Base-by-base conservation (phyloP, 2,113 vertebrate species). In the Helogale parvula region DNA sequence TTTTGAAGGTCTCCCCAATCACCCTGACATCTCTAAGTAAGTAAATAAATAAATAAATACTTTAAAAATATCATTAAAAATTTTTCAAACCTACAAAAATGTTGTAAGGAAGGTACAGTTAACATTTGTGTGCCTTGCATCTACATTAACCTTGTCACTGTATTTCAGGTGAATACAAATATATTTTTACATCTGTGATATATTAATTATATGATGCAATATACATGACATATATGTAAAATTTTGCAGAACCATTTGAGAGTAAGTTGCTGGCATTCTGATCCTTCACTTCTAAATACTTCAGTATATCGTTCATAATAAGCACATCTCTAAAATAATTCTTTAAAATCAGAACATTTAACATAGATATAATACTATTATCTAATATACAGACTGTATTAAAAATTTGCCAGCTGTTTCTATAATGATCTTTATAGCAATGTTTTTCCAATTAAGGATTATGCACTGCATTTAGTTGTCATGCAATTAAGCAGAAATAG, bases 321-420 rank as follows among this genome's bases (percentile, higher is more conserved):
- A 87, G 33, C 10, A 65, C 6, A 71, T 69, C 21, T 77, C 35
- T 60, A 54, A 60, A 0, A 86, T 52, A 69, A 96, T 90, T 88
- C 12, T 88, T 88, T 81, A 90, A 52, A 83, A 52, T 88, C 29
- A 91, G 54, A 14, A 41, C 63, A 84, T 85, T 90, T 88, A 84
- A 94, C 31, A 68, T 13, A 63, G 52, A 65, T 33, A 33, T 29
- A 72, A 66, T 60, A 19, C 31, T 77, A 33, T 52, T 85, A 41
- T 33, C 16, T 77, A 84, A 90, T n/a, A 65, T 47, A 66, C 13
- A 94, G 82, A 82, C 0, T 11, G 90, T 60, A 65, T n/a, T n/a
- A 17, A 65, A 89, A 93, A 89, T 23, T 54, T 82, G 15, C 31
- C 25, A 85, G 21, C 27, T 82, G 9, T 66, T 50, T 8, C 9